Evolutionary conservation across 2,113 vertebrate genomes (phyloP).

Genomic region (Salvator merianae): DNA sequence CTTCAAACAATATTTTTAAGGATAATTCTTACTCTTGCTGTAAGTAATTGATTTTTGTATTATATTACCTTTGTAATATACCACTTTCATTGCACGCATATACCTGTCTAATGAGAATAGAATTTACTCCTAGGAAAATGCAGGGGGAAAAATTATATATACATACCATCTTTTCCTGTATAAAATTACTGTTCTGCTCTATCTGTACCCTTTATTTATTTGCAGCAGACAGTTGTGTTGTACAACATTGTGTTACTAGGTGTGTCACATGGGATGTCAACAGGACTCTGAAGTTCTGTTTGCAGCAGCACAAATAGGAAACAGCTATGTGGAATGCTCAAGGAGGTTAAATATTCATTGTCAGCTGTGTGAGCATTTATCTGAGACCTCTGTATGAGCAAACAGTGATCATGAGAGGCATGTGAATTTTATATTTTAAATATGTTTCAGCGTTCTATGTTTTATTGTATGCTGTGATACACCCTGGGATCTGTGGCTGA

Average conservation of each 20-base stretch:
- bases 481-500: too few species aligned
- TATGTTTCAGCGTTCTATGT: too few species aligned
- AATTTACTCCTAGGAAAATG: neutral
- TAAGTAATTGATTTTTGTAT: neutral
- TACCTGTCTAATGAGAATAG: neutral
- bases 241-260: constrained; percentile 64
- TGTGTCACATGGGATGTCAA: constrained; percentile 43
- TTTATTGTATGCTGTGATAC: too few species aligned
- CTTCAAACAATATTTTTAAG: too few species aligned
- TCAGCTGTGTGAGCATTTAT: neutral
- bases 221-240: constrained; percentile 7
- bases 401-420: neutral
- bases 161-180: constrained; percentile 55
- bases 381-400: neutral
- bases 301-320: neutral
- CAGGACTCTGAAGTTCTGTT: constrained; percentile 18
- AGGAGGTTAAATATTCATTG: constrained; percentile 44
- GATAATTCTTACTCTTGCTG: neutral
- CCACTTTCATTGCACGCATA: neutral
- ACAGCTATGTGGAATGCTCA: constrained; percentile 1
- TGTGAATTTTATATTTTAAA: too few species aligned
- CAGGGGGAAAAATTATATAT: neutral
- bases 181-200: neutral
- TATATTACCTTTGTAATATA: neutral
- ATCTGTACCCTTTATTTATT: neutral